A percentile compares a stretch with the other conserved stretches of the same genome.
These are phyloP conservation scores for Nysson spinosus DNA, from an alignment of 2,888 invertebrate genomes.

Conservation along the genomic window DNA sequence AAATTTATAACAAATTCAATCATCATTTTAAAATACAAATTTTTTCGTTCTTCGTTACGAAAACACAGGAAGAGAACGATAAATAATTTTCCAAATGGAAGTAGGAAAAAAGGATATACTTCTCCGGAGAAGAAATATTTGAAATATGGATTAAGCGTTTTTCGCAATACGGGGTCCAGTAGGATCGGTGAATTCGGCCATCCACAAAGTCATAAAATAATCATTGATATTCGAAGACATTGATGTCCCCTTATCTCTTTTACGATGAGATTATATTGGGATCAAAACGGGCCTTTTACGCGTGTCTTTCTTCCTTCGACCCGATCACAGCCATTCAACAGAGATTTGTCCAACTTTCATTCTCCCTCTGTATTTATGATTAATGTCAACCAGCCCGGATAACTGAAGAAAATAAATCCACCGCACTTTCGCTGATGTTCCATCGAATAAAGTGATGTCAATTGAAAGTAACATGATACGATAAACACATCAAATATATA, in stretches of 20 bases:
- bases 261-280: slow-evolving; percentile 47
- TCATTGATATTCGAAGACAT: slow-evolving; percentile 40
- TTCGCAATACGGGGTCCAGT: background rate
- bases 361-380: slow-evolving; percentile 17
- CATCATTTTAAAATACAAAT: no score
- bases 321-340: slow-evolving; percentile 10
- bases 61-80: background rate
- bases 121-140: background rate
- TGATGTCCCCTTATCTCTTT: slow-evolving; percentile 17
- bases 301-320: slow-evolving; percentile 10
- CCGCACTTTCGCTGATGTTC: background rate
- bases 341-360: slow-evolving; percentile 26
- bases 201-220: slow-evolving; percentile 48
- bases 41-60: no score
- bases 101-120: background rate
- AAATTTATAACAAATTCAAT: no score
- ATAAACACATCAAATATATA: no score
- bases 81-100: background rate
- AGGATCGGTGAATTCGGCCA: slow-evolving; percentile 23
- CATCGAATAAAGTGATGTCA: background rate
- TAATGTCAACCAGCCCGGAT: slow-evolving; percentile 6
- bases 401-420: background rate
- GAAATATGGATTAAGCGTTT: background rate
- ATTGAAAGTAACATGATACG: no score
- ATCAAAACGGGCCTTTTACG: slow-evolving; percentile 36